phyloP scores from a whole-genome alignment of 2,113 vertebrate species.

The Echinops telfairi region DNA sequence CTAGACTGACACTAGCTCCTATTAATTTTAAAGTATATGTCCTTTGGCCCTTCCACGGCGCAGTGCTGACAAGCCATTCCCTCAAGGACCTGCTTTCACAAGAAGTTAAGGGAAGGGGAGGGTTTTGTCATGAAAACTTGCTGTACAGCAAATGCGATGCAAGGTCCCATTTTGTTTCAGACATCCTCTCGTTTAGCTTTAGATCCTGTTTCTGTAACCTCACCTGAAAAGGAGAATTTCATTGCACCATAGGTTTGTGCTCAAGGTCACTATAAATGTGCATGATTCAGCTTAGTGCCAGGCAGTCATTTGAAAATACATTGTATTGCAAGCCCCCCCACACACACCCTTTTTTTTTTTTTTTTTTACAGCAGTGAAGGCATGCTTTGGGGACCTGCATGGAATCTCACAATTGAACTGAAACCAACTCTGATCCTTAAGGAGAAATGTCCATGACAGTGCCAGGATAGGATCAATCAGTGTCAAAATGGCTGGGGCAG shows the following conservation, averaged over 20 bases:
- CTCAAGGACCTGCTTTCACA: slow-evolving; percentile 24
- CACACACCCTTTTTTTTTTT: no score
- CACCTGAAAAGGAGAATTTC: slow-evolving; percentile 13
- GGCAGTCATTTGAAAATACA: neutral
- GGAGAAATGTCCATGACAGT: neutral
- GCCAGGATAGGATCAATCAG: slow-evolving; percentile 16
- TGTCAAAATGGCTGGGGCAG: slow-evolving; percentile 39
- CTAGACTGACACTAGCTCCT: neutral
- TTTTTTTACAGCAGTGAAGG: neutral
- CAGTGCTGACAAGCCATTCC: neutral
- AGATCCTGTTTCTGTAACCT: slow-evolving; percentile 22
- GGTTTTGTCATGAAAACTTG: slow-evolving; percentile 27
- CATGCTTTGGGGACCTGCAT: neutral
- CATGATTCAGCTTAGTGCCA: neutral
- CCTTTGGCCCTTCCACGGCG: neutral
- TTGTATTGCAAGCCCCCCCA: accelerated
- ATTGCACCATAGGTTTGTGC: neutral
- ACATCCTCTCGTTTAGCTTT: neutral
- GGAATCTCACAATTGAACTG: neutral
- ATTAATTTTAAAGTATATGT: neutral
- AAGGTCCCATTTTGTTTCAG: neutral
- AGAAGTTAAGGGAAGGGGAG: slow-evolving; percentile 27
- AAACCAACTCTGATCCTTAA: neutral
- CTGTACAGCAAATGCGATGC: neutral
- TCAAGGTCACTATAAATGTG: slow-evolving; percentile 10